Percentiles rank a stretch among this genome's conserved stretches.
These are phyloP conservation scores for Octopus bimaculoides DNA, from an alignment of 1,140 invertebrate genomes.

Conservation along the genomic window DNA sequence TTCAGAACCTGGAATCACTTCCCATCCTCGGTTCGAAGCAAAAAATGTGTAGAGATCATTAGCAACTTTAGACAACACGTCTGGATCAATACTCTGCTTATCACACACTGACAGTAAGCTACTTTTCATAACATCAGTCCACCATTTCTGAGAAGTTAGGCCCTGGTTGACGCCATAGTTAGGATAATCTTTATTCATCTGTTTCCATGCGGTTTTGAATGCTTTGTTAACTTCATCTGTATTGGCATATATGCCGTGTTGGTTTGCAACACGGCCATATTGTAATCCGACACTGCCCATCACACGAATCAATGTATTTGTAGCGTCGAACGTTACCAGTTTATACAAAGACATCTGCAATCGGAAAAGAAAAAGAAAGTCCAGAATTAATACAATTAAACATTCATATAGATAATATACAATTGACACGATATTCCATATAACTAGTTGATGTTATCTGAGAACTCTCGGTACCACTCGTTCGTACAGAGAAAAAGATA, in stretches of 20 bases:
- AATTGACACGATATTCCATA: no score
- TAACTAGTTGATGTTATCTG: no score
- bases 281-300: slow-evolving; percentile 68
- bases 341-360: slow-evolving; percentile 20
- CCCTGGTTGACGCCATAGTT: slow-evolving; percentile 73
- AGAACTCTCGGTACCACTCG: no score
- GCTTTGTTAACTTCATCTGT: slow-evolving; percentile 63
- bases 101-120: slow-evolving; percentile 62
- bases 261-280: slow-evolving; percentile 69
- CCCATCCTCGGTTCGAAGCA: slow-evolving; percentile 71
- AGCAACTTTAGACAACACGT: slow-evolving; percentile 63
- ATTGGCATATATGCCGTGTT: slow-evolving; percentile 68
- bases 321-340: slow-evolving; percentile 81
- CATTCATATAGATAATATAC: neutral
- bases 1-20: slow-evolving; percentile 65
- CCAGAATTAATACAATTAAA: neutral
- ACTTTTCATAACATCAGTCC: slow-evolving; percentile 68
- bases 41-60: slow-evolving; percentile 59
- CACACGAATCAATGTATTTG: slow-evolving; percentile 77
- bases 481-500: no score
- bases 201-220: slow-evolving; percentile 61
- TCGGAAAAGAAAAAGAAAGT: neutral
- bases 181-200: slow-evolving; percentile 64
- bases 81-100: slow-evolving; percentile 6
- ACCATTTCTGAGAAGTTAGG: slow-evolving; percentile 78